These are phyloP conservation scores for Enteromius trimaculatus DNA, from an alignment of 2,797 vertebrate genomes.

Conservation along the genomic window DNA sequence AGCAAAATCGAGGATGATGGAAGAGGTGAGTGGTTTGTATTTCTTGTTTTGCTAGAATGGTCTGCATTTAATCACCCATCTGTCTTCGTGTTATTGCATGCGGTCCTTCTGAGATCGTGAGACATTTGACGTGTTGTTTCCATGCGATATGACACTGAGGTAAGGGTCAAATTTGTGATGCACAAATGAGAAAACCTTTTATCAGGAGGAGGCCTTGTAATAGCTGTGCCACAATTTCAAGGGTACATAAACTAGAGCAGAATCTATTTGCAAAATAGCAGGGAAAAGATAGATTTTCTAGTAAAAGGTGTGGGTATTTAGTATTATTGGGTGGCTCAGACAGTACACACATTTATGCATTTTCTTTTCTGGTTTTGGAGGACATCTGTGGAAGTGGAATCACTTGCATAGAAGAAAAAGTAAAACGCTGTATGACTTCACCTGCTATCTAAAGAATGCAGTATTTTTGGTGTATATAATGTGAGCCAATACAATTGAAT, in stretches of 20 bases:
- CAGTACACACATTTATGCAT: not conserved
- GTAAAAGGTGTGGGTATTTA: not conserved
- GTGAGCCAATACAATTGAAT: not conserved
- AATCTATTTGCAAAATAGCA: not conserved
- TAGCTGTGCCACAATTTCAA: not conserved
- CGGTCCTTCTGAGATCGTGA: not conserved
- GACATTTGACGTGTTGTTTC: not conserved
- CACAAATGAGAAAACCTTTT: not conserved
- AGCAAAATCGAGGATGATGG: constrained; percentile 78
- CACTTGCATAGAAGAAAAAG: not conserved
- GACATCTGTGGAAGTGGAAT: not conserved
- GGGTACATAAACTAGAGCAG: not conserved
- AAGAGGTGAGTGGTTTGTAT: constrained; percentile 79
- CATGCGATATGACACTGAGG: constrained; percentile 3
- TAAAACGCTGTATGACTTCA: not conserved
- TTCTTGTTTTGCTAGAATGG: not conserved
- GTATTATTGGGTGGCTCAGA: not conserved
- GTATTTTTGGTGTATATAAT: not conserved
- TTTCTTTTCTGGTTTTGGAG: not conserved
- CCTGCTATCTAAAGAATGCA: not conserved
- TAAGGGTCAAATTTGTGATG: not conserved
- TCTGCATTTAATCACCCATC: not conserved
- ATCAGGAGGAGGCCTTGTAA: not conserved
- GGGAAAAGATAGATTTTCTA: not conserved
- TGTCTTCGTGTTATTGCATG: not conserved